These are phyloP conservation scores for Drosophila niveifrons DNA, from an alignment of 2,888 invertebrate genomes.

Conservation along the genomic window DNA sequence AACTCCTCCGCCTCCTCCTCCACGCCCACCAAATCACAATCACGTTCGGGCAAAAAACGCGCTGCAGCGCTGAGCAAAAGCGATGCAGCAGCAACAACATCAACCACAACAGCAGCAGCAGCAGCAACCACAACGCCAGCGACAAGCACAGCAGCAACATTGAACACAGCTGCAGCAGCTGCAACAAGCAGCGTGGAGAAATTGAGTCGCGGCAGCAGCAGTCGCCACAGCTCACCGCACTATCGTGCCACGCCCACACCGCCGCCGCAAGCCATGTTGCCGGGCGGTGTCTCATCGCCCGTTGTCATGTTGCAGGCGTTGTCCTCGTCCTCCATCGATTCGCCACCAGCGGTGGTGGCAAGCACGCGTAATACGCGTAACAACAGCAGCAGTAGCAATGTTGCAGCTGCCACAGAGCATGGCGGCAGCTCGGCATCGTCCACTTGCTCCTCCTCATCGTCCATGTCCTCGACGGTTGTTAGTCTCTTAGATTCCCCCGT, in stretches of 20 bases:
- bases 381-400: conserved; percentile 44
- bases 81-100: conserved; percentile 40
- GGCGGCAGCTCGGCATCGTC: conserved; percentile 46
- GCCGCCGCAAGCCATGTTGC: conserved; percentile 61
- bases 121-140: conserved; percentile 16
- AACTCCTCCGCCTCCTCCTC: conserved; percentile 27
- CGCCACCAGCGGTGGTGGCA: conserved; percentile 54
- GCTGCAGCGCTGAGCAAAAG: conserved; percentile 75
- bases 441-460: conserved; percentile 54
- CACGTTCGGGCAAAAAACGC: conserved; percentile 84
- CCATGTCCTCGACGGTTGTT: conserved; percentile 48
- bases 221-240: conserved; percentile 66
- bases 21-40: conserved; percentile 68
- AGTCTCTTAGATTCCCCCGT: conserved; percentile 66
- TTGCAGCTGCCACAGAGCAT: conserved; percentile 37
- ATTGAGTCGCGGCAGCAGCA: conserved; percentile 42
- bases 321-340: conserved; percentile 65
- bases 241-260: conserved; percentile 71
- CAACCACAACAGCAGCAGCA: conserved; percentile 13
- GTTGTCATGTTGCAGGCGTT: conserved; percentile 74
- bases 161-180: conserved; percentile 32
- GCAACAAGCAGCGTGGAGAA: conserved; percentile 54
- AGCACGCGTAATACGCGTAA: conserved; percentile 57
- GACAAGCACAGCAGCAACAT: conserved; percentile 20
- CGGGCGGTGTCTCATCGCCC: conserved; percentile 66